A percentile compares a stretch with the other conserved stretches of the same genome.
Evolutionary conservation across 1,140 invertebrate genomes (phyloP).

Genomic region (Aricia agestis): DNA sequence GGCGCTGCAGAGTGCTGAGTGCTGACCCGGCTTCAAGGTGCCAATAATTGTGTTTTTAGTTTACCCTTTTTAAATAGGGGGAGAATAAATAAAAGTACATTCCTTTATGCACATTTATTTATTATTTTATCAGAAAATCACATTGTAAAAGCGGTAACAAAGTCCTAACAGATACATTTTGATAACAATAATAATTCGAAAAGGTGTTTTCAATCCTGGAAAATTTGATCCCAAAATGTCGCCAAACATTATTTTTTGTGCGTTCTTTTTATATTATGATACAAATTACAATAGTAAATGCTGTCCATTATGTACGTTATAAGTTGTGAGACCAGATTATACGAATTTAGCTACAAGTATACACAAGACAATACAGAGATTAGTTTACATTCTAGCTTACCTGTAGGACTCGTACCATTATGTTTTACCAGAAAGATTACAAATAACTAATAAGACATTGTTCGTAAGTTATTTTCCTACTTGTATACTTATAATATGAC

Average conservation of each 20-base stretch:
- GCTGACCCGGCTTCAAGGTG: too few species aligned
- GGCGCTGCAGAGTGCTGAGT: too few species aligned
- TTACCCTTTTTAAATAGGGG: too few species aligned
- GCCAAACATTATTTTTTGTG: constrained; percentile 42
- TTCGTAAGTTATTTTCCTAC: constrained; percentile 58
- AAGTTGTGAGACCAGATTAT: constrained; percentile 6
- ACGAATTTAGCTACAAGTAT: constrained; percentile 6
- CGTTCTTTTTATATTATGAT: constrained; percentile 31
- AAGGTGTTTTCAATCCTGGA: constrained; percentile 10
- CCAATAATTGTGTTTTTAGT: too few species aligned
- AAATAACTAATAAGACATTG: constrained; percentile 48
- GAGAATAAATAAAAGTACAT: constrained; percentile 21
- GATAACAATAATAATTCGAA: constrained; percentile 17
- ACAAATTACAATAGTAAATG: constrained; percentile 27
- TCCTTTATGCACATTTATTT: constrained; percentile 51
- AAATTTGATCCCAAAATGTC: constrained; percentile 29
- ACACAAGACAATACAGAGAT: not conserved
- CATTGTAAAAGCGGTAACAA: constrained; percentile 58
- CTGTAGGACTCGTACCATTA: constrained; percentile 46
- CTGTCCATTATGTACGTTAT: not conserved
- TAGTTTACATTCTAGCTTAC: not conserved
- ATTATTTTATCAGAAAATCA: constrained; percentile 58
- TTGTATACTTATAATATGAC: constrained; percentile 62
- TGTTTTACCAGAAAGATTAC: constrained; percentile 51
- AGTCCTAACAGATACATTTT: constrained; percentile 46